Base-by-base conservation (phyloP, 2,113 vertebrate species). In the Hassar affinis region DNA sequence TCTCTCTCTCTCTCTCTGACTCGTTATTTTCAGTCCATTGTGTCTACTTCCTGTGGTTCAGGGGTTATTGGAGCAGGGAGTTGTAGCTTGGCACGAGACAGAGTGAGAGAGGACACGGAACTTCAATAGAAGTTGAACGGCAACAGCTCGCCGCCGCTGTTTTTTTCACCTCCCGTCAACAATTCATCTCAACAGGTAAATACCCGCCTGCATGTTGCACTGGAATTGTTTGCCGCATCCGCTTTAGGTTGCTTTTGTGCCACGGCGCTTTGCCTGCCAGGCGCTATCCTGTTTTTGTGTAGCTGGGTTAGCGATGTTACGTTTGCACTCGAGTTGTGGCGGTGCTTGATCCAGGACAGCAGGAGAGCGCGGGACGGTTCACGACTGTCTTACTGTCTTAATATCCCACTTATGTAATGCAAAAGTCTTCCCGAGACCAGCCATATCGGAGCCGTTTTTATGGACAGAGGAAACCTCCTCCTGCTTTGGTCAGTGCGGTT, bases 31-130 rank as follows among this genome's bases (percentile, higher is more conserved):
- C 95, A 97, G 93, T 94, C 94, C 92, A 95, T 95, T 97, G 95
- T 96, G 95, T 96, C 95, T 96, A 92, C 93, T 97, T 99, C 96
- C 96, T 98, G 94, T 93, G 92, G 96, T 95, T 96, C 95, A 96
- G 93, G 95, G 95, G 95, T 96, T 94, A 94, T 90, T 94, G 94
- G 95, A 95, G 94, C 94, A 94, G 96, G 94, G 95, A 96, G 93
- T 95, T 95, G 91, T 93, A 95, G 92, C 94, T 91, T 85, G 90
- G 89, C 88, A 87, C 89, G 88, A 91, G 85, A 90, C 86, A 33
- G 59, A 91, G 87, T 18, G 84, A 78, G 86, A 27, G 84, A 68
- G 88, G 76, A 49, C 72, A 47, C 42, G 80, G 62, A 80, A 71
- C 84, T 83, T 83, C 71, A 78, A 85, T 74, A 75, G 57, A 56